Evolutionary conservation across 2,113 vertebrate genomes (phyloP).

Genomic region (Elachura formosa): DNA sequence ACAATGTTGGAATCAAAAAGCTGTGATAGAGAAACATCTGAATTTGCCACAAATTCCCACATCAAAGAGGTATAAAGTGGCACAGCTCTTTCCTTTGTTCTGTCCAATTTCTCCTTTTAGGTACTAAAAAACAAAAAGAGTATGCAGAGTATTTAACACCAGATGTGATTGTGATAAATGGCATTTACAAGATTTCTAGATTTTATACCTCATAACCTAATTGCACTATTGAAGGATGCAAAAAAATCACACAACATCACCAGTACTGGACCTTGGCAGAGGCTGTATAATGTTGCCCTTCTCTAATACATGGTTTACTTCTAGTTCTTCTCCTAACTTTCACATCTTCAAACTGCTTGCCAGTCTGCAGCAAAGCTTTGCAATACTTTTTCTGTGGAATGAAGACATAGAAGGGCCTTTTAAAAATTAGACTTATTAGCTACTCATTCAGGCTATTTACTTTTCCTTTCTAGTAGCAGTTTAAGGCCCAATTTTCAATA

Average conservation of each 20-base stretch:
- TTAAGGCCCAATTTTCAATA: background rate
- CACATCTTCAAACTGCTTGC: background rate
- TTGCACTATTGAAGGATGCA: background rate
- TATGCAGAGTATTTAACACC: background rate
- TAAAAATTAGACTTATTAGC: background rate
- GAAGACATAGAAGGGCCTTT: background rate
- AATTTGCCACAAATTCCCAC: background rate
- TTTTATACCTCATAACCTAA: background rate
- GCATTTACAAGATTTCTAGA: background rate
- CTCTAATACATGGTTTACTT: background rate
- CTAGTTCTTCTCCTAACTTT: background rate
- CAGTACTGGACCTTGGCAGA: background rate
- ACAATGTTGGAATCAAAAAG: constrained; percentile 54
- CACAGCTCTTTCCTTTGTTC: background rate
- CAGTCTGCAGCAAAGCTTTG: background rate
- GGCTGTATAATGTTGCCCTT: background rate
- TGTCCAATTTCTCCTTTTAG: background rate
- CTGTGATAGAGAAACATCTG: constrained; percentile 1
- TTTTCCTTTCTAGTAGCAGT: background rate
- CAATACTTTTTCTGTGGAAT: background rate
- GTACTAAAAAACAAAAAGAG: background rate
- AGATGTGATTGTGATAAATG: background rate
- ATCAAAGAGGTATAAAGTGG: background rate
- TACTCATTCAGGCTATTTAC: background rate
- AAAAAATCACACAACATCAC: background rate